Base-by-base conservation (phyloP, 2,113 vertebrate genomes). In the Brachypteracias leptosomus region DNA sequence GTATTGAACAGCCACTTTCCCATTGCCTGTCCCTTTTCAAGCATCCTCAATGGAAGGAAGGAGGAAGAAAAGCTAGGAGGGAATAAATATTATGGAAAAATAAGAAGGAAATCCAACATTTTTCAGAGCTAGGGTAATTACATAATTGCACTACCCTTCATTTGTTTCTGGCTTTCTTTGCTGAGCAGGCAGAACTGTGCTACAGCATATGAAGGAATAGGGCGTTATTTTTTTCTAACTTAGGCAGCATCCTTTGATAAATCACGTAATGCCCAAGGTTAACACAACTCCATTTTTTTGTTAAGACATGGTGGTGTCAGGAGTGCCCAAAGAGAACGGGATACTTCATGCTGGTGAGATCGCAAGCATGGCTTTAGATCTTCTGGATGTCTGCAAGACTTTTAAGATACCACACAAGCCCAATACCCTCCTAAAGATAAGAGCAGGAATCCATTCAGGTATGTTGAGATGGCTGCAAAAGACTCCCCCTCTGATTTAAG, bases 281-380 rank as follows among this genome's bases (percentile, higher is more conserved):
- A 88, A 97, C 25, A 67, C 3, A 59, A 16, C 71, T 94, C 24
- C 28, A n/a, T 85, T 59, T 78, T 74, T 96, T 7, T 96, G 57
- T 96, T 94, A 71, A 99, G 98, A 99, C 89, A 98, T 99, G 98
- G 98, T 98, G 73, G 98, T 99, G 58, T 99, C 98, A 0, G 98
- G 98, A 9, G 97, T 99, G 9, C 98, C 98, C 3, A 97, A 31
- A 55, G 98, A 98, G 86, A 99, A 97, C 26, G 98, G 98, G 46
- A 98, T 98, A 81, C 96, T 97, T n/a, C 98, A 98, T 17, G 98
- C 97, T 1, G 87, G 98, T 24, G 98, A 99, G 88, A 98, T 98
- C 0, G 96, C 98, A 95, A 98, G 98, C 93, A 98, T 99, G 98
- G 98, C 98, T 89, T 97, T 99, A 92, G 98, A 99, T 58, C 97